Percentiles rank a stretch among this genome's conserved stretches.
These are phyloP conservation scores for Gadus chalcogrammus DNA, from an alignment of 2,113 vertebrate genomes.

Conservation along the genomic window DNA sequence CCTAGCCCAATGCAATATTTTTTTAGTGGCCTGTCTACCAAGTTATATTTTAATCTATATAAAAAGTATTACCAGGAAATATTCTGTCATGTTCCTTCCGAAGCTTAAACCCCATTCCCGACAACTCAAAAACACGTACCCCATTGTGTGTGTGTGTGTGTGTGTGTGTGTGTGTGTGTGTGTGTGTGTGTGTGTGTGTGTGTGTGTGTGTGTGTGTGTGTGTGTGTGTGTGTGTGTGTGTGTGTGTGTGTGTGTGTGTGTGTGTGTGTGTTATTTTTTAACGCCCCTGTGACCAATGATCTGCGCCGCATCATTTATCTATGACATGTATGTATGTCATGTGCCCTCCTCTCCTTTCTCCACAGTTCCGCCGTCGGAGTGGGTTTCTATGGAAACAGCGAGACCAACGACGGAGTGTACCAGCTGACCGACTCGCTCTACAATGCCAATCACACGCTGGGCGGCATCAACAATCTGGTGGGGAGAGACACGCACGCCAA, in stretches of 20 bases:
- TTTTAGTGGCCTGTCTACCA: no score
- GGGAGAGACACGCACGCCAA: constrained; percentile 64
- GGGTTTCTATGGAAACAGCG: constrained; percentile 98
- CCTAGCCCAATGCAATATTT: no score
- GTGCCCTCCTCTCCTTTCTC: constrained; percentile 27
- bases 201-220: neutral
- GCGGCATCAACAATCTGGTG: constrained; percentile 83
- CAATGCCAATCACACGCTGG: constrained; percentile 89
- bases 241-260: neutral
- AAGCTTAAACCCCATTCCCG: neutral
- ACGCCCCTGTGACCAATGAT: neutral
- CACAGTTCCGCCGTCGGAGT: constrained; percentile 86
- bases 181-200: neutral
- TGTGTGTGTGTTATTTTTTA: neutral
- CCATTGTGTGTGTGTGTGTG: no score
- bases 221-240: neutral
- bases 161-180: neutral
- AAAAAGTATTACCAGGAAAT: no score
- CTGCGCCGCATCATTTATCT: constrained; percentile 9
- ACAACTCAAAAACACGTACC: no score
- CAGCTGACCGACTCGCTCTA: constrained; percentile 92
- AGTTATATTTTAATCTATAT: no score
- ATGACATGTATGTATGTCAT: neutral
- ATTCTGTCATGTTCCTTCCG: no score
- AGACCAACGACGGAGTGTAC: constrained; percentile 91